Evolutionary conservation across 2,797 vertebrate genomes (phyloP).

Genomic region (Sciurus carolinensis): DNA sequence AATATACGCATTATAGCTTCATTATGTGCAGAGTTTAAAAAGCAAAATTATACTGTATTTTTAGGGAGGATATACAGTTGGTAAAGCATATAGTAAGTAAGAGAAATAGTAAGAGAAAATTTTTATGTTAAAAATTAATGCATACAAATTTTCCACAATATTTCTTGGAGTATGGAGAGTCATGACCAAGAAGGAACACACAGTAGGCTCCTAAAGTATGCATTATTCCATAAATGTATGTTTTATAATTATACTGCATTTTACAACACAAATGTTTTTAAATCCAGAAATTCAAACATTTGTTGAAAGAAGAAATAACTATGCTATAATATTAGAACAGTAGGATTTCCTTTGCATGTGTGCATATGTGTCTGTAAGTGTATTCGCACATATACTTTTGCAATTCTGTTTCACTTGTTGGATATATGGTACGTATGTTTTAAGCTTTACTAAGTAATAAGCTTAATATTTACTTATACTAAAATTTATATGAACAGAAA

Average conservation of each 20-base stretch:
- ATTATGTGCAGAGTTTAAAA: neutral
- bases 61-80: neutral
- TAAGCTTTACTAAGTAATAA: neutral
- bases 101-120: neutral
- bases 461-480: neutral
- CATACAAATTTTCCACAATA: neutral
- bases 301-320: slow-evolving; percentile 23
- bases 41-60: neutral
- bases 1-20: neutral
- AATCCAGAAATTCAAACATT: slow-evolving; percentile 3
- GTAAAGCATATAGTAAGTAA: neutral
- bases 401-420: neutral
- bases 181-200: neutral
- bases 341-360: neutral
- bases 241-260: slow-evolving; percentile 3
- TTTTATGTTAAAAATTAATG: neutral
- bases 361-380: neutral
- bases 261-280: neutral
- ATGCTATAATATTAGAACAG: neutral
- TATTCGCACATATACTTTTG: neutral
- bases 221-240: slow-evolving; percentile 14
- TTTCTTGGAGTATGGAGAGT: neutral
- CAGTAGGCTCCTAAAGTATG: neutral
- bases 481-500: neutral
- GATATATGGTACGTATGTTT: neutral